These are phyloP conservation scores for Medauroidea extradentata DNA, from an alignment of 1,140 invertebrate genomes.

Conservation along the genomic window DNA sequence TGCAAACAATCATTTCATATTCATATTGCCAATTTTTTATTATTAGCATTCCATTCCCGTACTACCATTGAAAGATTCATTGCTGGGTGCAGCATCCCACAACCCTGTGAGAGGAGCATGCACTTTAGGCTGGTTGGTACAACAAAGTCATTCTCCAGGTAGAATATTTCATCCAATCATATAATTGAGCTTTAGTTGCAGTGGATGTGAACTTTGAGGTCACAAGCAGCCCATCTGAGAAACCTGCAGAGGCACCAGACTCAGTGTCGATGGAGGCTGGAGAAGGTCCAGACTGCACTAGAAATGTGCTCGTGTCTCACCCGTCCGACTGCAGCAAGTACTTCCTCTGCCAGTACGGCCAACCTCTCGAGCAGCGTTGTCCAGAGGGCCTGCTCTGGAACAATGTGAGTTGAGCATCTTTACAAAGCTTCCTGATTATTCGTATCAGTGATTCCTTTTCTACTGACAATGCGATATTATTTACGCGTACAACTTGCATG, in stretches of 20 bases:
- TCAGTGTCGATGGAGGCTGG: slow-evolving; percentile 6
- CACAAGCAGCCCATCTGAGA: not conserved
- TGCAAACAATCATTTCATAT: too few relatives aligned
- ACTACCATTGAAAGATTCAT: too few relatives aligned
- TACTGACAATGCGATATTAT: not conserved
- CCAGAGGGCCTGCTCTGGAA: slow-evolving; percentile 71
- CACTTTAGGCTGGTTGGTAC: too few relatives aligned
- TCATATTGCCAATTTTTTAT: too few relatives aligned
- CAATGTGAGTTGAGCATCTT: slow-evolving; percentile 39
- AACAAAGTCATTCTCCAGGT: too few relatives aligned
- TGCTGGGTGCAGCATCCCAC: too few relatives aligned
- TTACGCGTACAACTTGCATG: too few relatives aligned
- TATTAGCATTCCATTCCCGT: too few relatives aligned
- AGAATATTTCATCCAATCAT: too few relatives aligned
- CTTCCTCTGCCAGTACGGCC: slow-evolving; percentile 70
- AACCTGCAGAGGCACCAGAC: slow-evolving; percentile 16
- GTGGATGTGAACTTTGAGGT: too few relatives aligned
- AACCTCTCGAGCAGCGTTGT: slow-evolving; percentile 60
- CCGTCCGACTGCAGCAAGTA: slow-evolving; percentile 71
- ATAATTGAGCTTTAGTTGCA: too few relatives aligned
- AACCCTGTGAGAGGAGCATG: too few relatives aligned
- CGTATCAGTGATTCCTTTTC: slow-evolving; percentile 24
- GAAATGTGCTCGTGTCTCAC: slow-evolving; percentile 57
- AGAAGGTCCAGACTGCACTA: slow-evolving; percentile 46
- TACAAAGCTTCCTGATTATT: slow-evolving; percentile 6